Conservation (phyloP, 2,113 vertebrate genomes). For the Psophia crepitans region DNA sequence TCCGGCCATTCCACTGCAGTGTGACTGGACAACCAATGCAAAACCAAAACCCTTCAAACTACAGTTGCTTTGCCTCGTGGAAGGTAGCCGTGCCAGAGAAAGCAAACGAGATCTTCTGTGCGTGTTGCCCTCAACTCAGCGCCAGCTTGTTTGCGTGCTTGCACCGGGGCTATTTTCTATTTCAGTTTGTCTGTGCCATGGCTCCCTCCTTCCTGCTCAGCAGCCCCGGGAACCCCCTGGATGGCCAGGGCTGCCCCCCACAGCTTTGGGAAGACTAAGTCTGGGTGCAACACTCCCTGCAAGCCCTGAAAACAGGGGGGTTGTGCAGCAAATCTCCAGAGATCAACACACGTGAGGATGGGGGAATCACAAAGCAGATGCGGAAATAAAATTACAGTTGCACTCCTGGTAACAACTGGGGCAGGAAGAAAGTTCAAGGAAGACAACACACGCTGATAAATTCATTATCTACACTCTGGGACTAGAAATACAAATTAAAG, state of each 20-base stretch:
- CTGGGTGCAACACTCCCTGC: neutral
- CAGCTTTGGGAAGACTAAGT: neutral
- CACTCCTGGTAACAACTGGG: neutral
- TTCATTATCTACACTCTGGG: neutral
- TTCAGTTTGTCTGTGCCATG: neutral
- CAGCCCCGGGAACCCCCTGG: neutral
- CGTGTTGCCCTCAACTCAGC: neutral
- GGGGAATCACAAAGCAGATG: neutral
- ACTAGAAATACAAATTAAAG: neutral
- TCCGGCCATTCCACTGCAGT: neutral
- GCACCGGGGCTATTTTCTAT: neutral
- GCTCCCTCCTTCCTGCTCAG: neutral
- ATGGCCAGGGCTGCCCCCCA: neutral
- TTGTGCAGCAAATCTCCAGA: neutral
- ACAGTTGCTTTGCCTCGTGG: neutral
- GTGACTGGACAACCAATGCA: neutral
- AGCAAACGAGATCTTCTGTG: neutral
- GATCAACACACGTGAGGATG: neutral
- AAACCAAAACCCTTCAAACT: neutral
- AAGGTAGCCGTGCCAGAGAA: neutral
- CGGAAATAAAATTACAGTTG: neutral
- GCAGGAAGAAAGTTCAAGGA: neutral
- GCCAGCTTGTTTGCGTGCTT: neutral
- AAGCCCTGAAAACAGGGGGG: neutral
- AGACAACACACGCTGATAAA: neutral